A percentile compares a stretch with the other conserved stretches of the same genome.
phyloP scores from a whole-genome alignment of 2,888 invertebrate species.

The Rhorus exstirpatorius region DNA sequence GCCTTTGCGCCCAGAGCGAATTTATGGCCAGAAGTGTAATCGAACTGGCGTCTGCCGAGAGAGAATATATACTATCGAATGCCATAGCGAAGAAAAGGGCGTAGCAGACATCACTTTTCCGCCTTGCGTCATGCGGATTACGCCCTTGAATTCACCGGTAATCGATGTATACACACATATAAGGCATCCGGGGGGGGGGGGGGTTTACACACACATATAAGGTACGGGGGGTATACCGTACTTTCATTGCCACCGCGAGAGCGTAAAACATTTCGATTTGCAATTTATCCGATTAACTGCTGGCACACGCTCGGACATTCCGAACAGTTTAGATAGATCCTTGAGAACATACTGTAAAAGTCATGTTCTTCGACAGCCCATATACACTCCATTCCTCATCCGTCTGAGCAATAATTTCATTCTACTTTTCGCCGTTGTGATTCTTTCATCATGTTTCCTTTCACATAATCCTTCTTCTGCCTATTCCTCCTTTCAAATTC shows the following conservation, averaged over 20 bases:
- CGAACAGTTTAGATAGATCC: constrained; percentile 74
- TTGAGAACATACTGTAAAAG: constrained; percentile 60
- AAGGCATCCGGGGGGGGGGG: too few species aligned
- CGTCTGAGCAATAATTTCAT: not conserved
- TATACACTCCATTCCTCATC: constrained; percentile 36
- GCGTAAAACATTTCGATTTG: constrained; percentile 83
- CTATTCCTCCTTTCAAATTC: not conserved
- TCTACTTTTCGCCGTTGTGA: not conserved
- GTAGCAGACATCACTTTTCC: not conserved
- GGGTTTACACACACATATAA: too few species aligned
- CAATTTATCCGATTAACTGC: constrained; percentile 81
- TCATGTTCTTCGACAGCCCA: constrained; percentile 48
- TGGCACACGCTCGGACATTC: constrained; percentile 71
- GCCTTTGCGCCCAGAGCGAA: constrained; percentile 51
- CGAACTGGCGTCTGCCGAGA: constrained; percentile 74
- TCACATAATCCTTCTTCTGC: constrained; percentile 18
- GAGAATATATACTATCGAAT: constrained; percentile 8
- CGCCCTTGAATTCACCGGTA: not conserved
- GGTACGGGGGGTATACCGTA: constrained; percentile 52
- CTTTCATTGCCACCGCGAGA: constrained; percentile 79
- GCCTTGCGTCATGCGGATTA: not conserved
- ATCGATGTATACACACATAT: constrained; percentile 11
- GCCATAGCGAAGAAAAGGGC: not conserved
- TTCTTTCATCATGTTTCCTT: constrained; percentile 9
- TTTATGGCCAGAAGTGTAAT: constrained; percentile 72